Percentiles rank a stretch among this genome's conserved stretches.
These are phyloP conservation scores for Ploceus nigricollis DNA, from an alignment of 2,113 vertebrate species.

Conservation along the genomic window DNA sequence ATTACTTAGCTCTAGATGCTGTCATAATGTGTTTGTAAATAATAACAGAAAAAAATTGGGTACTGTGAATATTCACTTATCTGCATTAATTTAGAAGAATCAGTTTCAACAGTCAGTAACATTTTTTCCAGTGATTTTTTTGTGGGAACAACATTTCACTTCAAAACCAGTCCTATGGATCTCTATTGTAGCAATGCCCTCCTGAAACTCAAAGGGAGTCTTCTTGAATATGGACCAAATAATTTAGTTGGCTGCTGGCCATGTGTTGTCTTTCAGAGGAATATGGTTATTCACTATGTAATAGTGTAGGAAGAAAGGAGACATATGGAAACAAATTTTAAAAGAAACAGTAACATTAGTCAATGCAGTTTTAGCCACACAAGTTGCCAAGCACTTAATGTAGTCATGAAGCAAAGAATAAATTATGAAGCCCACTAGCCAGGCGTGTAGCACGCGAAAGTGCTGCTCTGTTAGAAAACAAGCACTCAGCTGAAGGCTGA, in stretches of 20 bases:
- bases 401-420: background rate
- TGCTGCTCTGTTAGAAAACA: background rate
- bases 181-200: background rate
- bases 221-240: conserved; percentile 15
- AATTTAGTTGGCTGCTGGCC: conserved; percentile 30
- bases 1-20: background rate
- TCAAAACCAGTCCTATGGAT: background rate
- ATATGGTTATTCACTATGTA: background rate
- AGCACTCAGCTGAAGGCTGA: background rate
- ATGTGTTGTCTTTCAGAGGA: conserved; percentile 33
- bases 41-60: background rate
- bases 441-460: background rate
- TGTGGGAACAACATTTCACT: background rate
- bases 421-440: background rate
- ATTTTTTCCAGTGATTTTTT: background rate
- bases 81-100: background rate
- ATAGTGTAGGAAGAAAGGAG: background rate
- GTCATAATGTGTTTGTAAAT: background rate
- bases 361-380: background rate
- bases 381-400: background rate
- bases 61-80: background rate
- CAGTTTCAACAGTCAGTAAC: background rate
- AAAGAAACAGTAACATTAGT: background rate
- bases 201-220: background rate
- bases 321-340: conserved; percentile 27